phyloP scores from a whole-genome alignment of 2,888 invertebrate genomes.

The Neoscelio sp. region DNA sequence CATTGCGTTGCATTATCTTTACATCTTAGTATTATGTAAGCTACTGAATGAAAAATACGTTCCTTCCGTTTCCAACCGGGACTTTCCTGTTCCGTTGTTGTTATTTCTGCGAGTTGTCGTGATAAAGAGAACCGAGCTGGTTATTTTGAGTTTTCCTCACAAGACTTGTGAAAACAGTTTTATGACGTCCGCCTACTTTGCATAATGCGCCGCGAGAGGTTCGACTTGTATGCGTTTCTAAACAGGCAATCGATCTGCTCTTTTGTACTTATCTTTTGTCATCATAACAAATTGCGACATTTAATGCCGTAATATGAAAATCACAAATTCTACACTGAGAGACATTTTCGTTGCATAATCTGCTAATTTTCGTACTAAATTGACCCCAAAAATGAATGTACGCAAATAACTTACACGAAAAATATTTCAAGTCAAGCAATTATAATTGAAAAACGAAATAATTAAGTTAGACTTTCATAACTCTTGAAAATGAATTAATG shows the following conservation, averaged over 20 bases:
- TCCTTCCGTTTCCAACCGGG: slow-evolving; percentile 60
- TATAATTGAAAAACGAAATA: no score
- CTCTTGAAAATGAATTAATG: no score
- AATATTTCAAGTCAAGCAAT: no score
- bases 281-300: slow-evolving; percentile 49
- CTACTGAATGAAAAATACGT: slow-evolving; percentile 59
- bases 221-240: slow-evolving; percentile 52
- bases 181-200: slow-evolving; percentile 65
- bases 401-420: slow-evolving; percentile 4
- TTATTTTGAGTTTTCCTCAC: slow-evolving; percentile 64
- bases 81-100: slow-evolving; percentile 55
- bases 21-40: slow-evolving; percentile 49
- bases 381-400: slow-evolving; percentile 7
- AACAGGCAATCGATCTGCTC: slow-evolving; percentile 62
- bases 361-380: slow-evolving; percentile 30
- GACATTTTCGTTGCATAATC: slow-evolving; percentile 32
- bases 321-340: neutral
- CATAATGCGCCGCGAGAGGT: slow-evolving; percentile 60
- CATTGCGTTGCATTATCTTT: slow-evolving; percentile 51
- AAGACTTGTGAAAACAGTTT: slow-evolving; percentile 62
- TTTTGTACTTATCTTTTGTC: slow-evolving; percentile 59
- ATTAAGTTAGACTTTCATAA: no score
- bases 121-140: slow-evolving; percentile 48
- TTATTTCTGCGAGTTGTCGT: slow-evolving; percentile 47
- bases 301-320: slow-evolving; percentile 44